phyloP scores from a whole-genome alignment of 2,797 vertebrate genomes.

The Benthosema pterotum region DNA sequence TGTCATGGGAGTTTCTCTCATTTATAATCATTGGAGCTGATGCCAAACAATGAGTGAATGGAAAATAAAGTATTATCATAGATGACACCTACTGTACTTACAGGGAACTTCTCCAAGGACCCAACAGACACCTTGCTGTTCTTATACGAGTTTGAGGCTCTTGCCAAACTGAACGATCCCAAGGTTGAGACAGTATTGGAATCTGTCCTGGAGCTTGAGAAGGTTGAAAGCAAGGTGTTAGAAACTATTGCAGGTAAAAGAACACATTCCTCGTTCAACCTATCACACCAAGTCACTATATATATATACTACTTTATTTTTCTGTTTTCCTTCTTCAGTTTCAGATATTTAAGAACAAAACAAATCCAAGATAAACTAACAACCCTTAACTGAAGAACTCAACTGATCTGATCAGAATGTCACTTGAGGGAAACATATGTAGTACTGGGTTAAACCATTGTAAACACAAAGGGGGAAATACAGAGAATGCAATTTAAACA shows the following conservation, averaged over 20 bases:
- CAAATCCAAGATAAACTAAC: too few species aligned
- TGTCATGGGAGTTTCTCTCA: too few species aligned
- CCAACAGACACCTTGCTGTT: constrained; percentile 86
- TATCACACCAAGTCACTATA: constrained; percentile 1
- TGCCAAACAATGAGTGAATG: too few species aligned
- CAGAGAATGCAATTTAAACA: too few species aligned
- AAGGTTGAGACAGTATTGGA: constrained; percentile 83
- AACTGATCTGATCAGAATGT: too few species aligned
- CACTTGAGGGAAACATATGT: too few species aligned
- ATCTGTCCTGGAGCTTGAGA: constrained; percentile 84
- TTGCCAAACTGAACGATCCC: constrained; percentile 88
- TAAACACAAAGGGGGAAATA: too few species aligned
- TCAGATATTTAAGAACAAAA: too few species aligned
- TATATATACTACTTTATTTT: neutral
- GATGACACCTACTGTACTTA: constrained; percentile 4
- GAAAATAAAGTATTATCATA: neutral
- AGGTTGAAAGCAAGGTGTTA: constrained; percentile 83
- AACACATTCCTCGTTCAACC: neutral
- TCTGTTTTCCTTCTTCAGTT: too few species aligned
- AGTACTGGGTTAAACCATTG: too few species aligned
- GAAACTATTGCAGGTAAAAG: constrained; percentile 88
- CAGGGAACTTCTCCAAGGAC: constrained; percentile 84
- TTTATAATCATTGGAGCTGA: too few species aligned
- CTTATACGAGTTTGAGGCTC: constrained; percentile 93
- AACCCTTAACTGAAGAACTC: too few species aligned